Evolutionary conservation across 2,888 invertebrate genomes (phyloP).

Genomic region (Spilarctia lutea): DNA sequence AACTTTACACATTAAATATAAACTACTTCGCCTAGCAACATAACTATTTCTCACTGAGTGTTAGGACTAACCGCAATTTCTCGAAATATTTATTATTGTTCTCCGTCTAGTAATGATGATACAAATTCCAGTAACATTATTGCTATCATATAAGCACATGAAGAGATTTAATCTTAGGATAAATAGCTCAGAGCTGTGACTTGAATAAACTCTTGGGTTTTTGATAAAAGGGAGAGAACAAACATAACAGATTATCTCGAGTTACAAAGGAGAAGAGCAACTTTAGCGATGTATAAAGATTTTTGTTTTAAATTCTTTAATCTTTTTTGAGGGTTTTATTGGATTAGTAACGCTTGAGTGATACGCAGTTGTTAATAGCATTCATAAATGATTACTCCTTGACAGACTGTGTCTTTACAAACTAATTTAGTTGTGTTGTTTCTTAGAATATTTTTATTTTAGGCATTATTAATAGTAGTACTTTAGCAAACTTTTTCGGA

Average conservation of each 20-base stretch:
- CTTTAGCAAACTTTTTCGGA: too few relatives aligned
- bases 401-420: background rate
- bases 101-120: background rate
- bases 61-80: slow-evolving; percentile 1
- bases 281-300: background rate
- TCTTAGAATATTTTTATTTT: background rate
- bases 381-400: background rate
- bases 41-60: background rate
- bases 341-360: background rate
- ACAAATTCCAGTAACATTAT: slow-evolving; percentile 4
- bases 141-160: slow-evolving; percentile 5
- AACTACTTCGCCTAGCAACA: background rate
- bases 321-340: background rate
- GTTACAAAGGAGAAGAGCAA: background rate
- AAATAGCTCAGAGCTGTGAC: slow-evolving; percentile 15
- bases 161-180: slow-evolving; percentile 14
- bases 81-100: slow-evolving; percentile 1
- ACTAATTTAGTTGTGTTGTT: background rate
- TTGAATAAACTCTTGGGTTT: slow-evolving; percentile 7
- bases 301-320: slow-evolving; percentile 1
- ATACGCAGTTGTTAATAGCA: background rate
- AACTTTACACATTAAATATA: slow-evolving; percentile 9
- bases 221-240: slow-evolving; percentile 4
- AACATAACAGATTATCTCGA: background rate
- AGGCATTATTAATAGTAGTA: background rate